Percentiles rank a stretch among this genome's conserved stretches.
Conservation (phyloP, 2,888 invertebrate genomes). For the Macaria liturata region DNA sequence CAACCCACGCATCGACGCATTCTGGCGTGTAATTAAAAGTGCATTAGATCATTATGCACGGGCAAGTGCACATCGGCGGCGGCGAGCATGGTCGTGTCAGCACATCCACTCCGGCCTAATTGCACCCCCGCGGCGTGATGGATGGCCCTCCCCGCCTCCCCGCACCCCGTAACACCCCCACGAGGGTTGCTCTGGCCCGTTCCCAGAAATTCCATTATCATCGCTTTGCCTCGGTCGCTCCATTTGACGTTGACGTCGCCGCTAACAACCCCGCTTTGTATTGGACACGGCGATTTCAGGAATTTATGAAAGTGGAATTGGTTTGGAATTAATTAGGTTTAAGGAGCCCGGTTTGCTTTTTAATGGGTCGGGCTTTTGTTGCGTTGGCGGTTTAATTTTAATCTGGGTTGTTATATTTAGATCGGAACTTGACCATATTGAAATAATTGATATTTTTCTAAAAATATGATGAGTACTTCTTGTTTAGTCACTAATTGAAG, state of each 20-base stretch:
- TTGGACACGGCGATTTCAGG: slow-evolving; percentile 44
- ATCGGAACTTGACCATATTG: too few relatives aligned
- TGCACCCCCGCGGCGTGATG: slow-evolving; percentile 74
- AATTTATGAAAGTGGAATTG: slow-evolving; percentile 43
- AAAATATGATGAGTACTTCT: too few relatives aligned
- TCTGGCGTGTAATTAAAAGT: slow-evolving; percentile 28
- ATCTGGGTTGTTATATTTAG: too few relatives aligned
- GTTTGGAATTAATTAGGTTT: slow-evolving; percentile 29
- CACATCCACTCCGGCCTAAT: slow-evolving; percentile 73
- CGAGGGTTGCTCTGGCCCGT: slow-evolving; percentile 81
- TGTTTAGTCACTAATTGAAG: too few relatives aligned
- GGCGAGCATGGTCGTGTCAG: slow-evolving; percentile 62
- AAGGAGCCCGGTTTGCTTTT: neutral
- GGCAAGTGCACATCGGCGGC: slow-evolving; percentile 47
- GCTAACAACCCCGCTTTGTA: slow-evolving; percentile 49
- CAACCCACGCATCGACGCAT: too few relatives aligned
- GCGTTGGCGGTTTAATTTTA: too few relatives aligned
- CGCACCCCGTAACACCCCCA: slow-evolving; percentile 61
- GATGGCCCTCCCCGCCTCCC: slow-evolving; percentile 53
- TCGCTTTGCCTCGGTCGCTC: slow-evolving; percentile 53
- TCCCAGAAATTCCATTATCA: slow-evolving; percentile 80
- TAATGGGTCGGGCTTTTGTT: too few relatives aligned
- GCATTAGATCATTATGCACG: slow-evolving; percentile 27
- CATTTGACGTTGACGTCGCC: slow-evolving; percentile 68
- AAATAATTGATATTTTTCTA: too few relatives aligned